Evolutionary conservation across 2,888 invertebrate genomes (phyloP).

Genomic region (Icerya purchasi): DNA sequence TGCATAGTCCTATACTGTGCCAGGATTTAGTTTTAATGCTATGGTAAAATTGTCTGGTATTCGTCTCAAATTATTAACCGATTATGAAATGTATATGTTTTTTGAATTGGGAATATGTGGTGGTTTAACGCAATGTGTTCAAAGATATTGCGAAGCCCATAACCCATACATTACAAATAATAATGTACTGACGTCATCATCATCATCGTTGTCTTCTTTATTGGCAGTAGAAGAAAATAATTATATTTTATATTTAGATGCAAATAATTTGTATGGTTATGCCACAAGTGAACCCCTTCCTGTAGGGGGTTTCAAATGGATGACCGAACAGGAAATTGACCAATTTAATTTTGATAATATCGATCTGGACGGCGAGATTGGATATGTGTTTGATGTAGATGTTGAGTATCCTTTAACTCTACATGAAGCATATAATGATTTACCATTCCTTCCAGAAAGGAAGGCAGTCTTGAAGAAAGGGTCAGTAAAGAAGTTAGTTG

Average conservation of each 20-base stretch:
- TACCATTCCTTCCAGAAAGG: neutral
- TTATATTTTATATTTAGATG: neutral
- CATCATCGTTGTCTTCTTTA: too few relatives aligned
- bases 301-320: neutral
- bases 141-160: neutral
- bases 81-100: neutral
- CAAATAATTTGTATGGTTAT: neutral
- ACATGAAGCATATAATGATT: neutral
- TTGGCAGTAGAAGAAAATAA: neutral
- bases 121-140: neutral
- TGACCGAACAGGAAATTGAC: neutral
- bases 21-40: too few relatives aligned
- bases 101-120: neutral
- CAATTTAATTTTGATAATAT: neutral
- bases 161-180: neutral
- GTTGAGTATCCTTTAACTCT: neutral
- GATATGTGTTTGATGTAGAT: neutral
- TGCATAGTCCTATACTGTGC: too few relatives aligned
- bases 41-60: too few relatives aligned
- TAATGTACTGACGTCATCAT: too few relatives aligned
- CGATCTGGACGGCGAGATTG: neutral
- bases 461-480: neutral
- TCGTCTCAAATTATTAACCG: neutral
- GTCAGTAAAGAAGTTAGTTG: neutral
- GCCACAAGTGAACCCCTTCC: neutral